Conservation (phyloP, 2,113 vertebrate species). For the Hippocampus mohnikei region DNA sequence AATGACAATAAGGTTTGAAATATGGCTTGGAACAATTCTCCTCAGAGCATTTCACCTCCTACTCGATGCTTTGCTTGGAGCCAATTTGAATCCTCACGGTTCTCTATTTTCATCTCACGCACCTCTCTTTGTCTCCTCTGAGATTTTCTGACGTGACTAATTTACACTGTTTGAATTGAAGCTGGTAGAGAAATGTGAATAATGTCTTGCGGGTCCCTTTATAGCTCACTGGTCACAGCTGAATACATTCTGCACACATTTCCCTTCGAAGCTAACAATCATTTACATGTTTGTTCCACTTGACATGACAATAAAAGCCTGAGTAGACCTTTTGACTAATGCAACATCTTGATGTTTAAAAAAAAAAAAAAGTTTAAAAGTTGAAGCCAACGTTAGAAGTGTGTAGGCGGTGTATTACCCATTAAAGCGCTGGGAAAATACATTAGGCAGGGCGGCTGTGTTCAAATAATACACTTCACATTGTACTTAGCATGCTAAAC, state of each 20-base stretch:
- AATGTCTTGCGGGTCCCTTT: conserved; percentile 16
- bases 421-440: conserved; percentile 2
- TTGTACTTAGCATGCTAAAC: not conserved
- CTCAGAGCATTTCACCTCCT: conserved; percentile 6
- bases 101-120: conserved; percentile 15
- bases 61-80: not conserved
- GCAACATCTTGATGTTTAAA: not conserved
- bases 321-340: conserved; percentile 6
- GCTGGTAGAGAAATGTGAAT: conserved; percentile 38
- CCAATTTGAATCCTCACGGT: not conserved
- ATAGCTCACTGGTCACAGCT: conserved; percentile 29
- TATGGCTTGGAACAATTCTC: not conserved
- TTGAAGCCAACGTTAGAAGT: not conserved
- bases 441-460: conserved; percentile 9
- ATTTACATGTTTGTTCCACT: conserved; percentile 4
- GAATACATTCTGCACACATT: conserved; percentile 23
- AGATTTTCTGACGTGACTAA: conserved; percentile 38
- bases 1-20: not conserved
- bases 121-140: conserved; percentile 17
- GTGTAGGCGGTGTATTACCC: conserved; percentile 18
- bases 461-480: conserved; percentile 31
- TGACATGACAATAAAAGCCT: conserved; percentile 4
- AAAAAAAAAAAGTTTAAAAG: not conserved
- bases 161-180: conserved; percentile 42
- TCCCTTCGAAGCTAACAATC: conserved; percentile 12